Percentiles rank a stretch among this genome's conserved stretches.
Conservation (phyloP, 2,113 vertebrate species). For the Rhinopomastus cyanomelas region DNA sequence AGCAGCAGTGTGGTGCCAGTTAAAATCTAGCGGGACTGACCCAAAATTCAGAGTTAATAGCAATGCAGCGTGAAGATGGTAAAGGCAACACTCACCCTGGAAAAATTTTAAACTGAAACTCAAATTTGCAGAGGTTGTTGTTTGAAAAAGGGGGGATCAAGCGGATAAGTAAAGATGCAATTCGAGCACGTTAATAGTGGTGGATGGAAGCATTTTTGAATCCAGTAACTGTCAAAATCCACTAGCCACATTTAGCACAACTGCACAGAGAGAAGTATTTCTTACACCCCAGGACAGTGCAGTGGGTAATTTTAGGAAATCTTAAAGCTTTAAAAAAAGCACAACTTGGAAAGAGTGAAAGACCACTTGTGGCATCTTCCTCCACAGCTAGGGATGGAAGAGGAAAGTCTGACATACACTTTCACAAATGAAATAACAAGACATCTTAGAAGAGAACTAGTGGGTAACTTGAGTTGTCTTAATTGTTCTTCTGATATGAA, state of each 20-base stretch:
- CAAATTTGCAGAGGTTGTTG: not conserved
- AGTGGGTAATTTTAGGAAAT: not conserved
- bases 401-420: conserved; percentile 16
- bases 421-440: conserved; percentile 11
- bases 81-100: not conserved
- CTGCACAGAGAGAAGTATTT: not conserved
- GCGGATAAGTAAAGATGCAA: not conserved
- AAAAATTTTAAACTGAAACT: not conserved
- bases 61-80: not conserved
- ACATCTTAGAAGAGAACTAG: conserved; percentile 21
- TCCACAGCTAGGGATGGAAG: conserved; percentile 13
- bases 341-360: conserved; percentile 1
- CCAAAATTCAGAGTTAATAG: conserved; percentile 20
- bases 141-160: conserved; percentile 2
- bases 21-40: not conserved
- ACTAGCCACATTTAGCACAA: not conserved
- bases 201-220: not conserved
- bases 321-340: not conserved
- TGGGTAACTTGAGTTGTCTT: not conserved
- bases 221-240: not conserved
- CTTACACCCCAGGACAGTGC: not conserved
- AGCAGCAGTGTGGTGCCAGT: not conserved
- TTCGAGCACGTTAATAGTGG: not conserved
- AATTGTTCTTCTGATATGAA: conserved; percentile 40
- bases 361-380: not conserved